Evolutionary conservation across 2,888 invertebrate species (phyloP), one percentile per base, ranked within the genome.

Genomic region (Oscheius myriophilus): DNA sequence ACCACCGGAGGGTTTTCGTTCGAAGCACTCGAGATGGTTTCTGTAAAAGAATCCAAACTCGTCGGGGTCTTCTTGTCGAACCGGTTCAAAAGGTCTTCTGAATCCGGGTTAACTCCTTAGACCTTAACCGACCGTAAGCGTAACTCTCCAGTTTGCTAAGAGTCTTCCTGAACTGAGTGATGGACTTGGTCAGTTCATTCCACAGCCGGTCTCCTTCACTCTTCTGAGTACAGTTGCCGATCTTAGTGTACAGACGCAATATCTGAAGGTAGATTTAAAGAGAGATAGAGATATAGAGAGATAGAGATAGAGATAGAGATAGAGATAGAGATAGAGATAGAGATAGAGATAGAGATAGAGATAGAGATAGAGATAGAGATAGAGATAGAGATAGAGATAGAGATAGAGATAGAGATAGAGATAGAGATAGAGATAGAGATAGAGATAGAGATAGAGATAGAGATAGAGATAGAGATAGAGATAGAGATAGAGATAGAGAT

Each of bases 101-200:
- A 59, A 59, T 33, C 9, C 33, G 9, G 33, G 33, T 3, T 33
- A 45, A 16, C 33, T 33, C 14, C 7, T 12, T 25, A 12, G 21
- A 11, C 26, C 14, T 16, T 14, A 12, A 39, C 41, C 25, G 1
- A 55, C 59, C 67, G 25, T 58, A 67, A 18, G 58, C 58, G 23
- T 51, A 23, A 51, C 51, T 42, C 43, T 67, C 67, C 23, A 67
- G 51, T 23, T 58, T 67, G 67, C 67, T 67, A 14, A 67, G 42
- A 23, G 33, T 49, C 42, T 51, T 67, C 21, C 67, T 52, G 23
- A 67, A 58, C n/a, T 11, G 51, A 26, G 67, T 67, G 51, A 67
- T 67, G 16, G 16, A 42, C 25, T 52, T 52, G 21, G 67, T 67
- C 26, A 67, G 58, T 23, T 59, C 58, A 21, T 57, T 58, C 67